These are phyloP conservation scores for Macaria notata DNA, from an alignment of 2,888 invertebrate species.

Conservation along the genomic window DNA sequence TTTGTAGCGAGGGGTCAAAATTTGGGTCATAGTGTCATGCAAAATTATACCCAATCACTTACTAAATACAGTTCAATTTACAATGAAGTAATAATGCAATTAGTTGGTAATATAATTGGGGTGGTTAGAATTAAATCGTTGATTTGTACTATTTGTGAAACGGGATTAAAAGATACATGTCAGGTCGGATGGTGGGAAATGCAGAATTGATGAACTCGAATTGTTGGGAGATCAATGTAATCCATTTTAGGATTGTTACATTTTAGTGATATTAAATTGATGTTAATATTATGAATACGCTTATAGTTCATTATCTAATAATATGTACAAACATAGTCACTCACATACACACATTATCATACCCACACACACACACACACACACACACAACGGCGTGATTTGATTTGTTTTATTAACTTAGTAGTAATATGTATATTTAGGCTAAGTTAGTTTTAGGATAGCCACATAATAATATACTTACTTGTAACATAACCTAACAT, in stretches of 20 bases:
- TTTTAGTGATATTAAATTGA: too few relatives aligned
- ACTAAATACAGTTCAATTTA: slow-evolving; percentile 2
- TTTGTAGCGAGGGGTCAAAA: slow-evolving; percentile 20
- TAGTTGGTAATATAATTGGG: slow-evolving; percentile 29
- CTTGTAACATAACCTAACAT: too few relatives aligned
- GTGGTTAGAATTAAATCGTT: slow-evolving; percentile 34
- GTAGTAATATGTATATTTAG: too few relatives aligned
- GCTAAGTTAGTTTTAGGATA: too few relatives aligned
- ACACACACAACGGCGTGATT: too few relatives aligned
- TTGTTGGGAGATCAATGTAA: not conserved
- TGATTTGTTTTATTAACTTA: too few relatives aligned
- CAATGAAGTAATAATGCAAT: slow-evolving; percentile 15
- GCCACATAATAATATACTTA: too few relatives aligned
- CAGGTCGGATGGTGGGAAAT: slow-evolving; percentile 40
- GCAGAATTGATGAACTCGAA: not conserved
- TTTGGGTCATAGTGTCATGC: not conserved
- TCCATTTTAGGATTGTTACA: not conserved
- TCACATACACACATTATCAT: too few relatives aligned
- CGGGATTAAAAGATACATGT: slow-evolving; percentile 64
- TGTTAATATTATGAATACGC: too few relatives aligned
- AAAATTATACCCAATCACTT: not conserved
- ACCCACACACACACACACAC: too few relatives aligned
- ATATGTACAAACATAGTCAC: too few relatives aligned
- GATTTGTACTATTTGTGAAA: slow-evolving; percentile 34
- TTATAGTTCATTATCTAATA: too few relatives aligned